A percentile compares a stretch with the other conserved stretches of the same genome.
phyloP scores from a whole-genome alignment of 2,888 invertebrate genomes.

The Trisateles emortualis region DNA sequence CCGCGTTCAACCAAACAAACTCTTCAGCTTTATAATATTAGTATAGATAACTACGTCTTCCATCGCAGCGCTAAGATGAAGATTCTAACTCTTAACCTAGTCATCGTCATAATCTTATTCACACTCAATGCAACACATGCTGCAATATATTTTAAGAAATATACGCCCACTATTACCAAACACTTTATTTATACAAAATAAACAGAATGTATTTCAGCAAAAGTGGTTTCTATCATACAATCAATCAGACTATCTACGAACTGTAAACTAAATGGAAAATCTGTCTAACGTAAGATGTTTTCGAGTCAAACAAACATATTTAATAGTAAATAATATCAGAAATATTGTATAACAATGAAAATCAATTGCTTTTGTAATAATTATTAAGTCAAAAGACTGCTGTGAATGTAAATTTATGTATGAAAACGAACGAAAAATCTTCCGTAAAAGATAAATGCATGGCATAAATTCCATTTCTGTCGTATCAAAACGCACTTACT shows the following conservation, averaged over 20 bases:
- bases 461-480: background rate
- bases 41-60: no score
- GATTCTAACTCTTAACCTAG: slow-evolving; percentile 62
- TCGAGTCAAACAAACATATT: background rate
- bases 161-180: slow-evolving; percentile 13
- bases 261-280: background rate
- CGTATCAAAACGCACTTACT: background rate
- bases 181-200: slow-evolving; percentile 10
- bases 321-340: no score
- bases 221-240: slow-evolving; percentile 17
- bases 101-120: slow-evolving; percentile 9
- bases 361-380: no score
- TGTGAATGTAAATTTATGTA: no score
- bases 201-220: slow-evolving; percentile 10
- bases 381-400: no score
- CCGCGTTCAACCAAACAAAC: no score
- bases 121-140: slow-evolving; percentile 8
- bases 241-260: slow-evolving; percentile 11
- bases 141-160: slow-evolving; percentile 18
- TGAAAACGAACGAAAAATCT: background rate
- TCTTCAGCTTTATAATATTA: no score
- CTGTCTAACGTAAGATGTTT: background rate
- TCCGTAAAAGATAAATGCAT: background rate
- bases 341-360: no score
- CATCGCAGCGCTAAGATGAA: no score